phyloP scores from a whole-genome alignment of 2,888 invertebrate genomes.

The Tetranychus piercei region DNA sequence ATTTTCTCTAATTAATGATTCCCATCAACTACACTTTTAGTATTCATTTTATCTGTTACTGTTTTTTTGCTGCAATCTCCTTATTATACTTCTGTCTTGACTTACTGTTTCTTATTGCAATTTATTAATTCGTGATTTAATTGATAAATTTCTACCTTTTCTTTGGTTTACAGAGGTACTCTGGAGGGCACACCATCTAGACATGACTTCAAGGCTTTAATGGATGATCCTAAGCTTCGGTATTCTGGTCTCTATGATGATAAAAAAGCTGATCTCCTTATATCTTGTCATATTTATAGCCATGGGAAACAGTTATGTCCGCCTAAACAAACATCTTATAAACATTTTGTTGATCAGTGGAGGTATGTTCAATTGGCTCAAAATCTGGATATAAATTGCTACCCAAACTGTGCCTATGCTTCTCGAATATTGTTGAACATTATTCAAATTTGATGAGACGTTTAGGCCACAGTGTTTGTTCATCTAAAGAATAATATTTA shows the following conservation, averaged over 20 bases:
- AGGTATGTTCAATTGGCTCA: conserved; percentile 45
- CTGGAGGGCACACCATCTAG: conserved; percentile 71
- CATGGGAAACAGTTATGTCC: conserved; percentile 62
- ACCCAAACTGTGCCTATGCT: no score
- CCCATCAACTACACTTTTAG: not conserved
- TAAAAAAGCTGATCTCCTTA: conserved; percentile 66
- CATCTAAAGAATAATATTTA: no score
- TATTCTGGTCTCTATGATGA: conserved; percentile 73
- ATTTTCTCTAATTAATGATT: no score
- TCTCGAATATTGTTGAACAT: no score
- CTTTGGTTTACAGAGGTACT: conserved; percentile 50
- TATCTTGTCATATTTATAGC: conserved; percentile 62
- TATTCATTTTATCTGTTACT: not conserved
- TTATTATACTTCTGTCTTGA: conserved; percentile 60
- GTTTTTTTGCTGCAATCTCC: conserved; percentile 18
- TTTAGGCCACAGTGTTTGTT: no score
- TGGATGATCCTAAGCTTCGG: conserved; percentile 69
- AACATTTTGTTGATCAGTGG: conserved; percentile 77
- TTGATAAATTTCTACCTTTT: conserved; percentile 14
- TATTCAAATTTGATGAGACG: no score
- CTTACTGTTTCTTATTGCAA: not conserved
- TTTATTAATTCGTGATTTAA: not conserved
- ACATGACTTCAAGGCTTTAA: conserved; percentile 66
- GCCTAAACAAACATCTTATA: conserved; percentile 73
- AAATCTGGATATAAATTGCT: no score